A percentile compares a stretch with the other conserved stretches of the same genome.
These are phyloP conservation scores for Fragum sueziense DNA, from an alignment of 2,888 invertebrate species.

Conservation along the genomic window DNA sequence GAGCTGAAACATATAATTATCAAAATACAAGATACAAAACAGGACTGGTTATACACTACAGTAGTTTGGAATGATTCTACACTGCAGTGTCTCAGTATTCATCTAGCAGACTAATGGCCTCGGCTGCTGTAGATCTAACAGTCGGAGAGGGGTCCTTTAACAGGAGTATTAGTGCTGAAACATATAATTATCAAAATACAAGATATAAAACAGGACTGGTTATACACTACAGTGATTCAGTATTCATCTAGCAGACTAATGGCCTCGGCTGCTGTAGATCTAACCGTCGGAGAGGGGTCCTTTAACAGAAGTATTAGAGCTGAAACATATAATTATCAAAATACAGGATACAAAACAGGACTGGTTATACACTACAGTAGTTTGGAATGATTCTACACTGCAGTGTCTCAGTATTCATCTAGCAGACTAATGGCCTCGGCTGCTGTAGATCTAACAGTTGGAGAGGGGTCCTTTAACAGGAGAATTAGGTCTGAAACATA, in stretches of 20 bases:
- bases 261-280: constrained; percentile 83
- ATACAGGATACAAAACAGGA: too few species aligned
- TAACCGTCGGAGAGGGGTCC: constrained; percentile 82
- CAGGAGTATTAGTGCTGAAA: constrained; percentile 82
- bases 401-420: constrained; percentile 76
- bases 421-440: constrained; percentile 83
- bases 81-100: too few species aligned
- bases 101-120: constrained; percentile 83
- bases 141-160: constrained; percentile 82
- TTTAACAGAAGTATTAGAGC: constrained; percentile 83
- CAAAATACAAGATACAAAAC: too few species aligned
- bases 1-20: constrained; percentile 81
- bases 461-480: constrained; percentile 83
- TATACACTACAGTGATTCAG: too few species aligned
- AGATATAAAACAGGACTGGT: too few species aligned
- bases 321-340: too few species aligned
- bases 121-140: constrained; percentile 83
- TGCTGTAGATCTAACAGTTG: constrained; percentile 82
- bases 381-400: too few species aligned
- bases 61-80: too few species aligned
- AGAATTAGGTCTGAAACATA: constrained; percentile 82
- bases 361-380: too few species aligned
- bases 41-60: too few species aligned
- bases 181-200: too few species aligned
- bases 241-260: constrained; percentile 82